Evolutionary conservation across 2,888 invertebrate species (phyloP).

Genomic region (Macaria liturata): DNA sequence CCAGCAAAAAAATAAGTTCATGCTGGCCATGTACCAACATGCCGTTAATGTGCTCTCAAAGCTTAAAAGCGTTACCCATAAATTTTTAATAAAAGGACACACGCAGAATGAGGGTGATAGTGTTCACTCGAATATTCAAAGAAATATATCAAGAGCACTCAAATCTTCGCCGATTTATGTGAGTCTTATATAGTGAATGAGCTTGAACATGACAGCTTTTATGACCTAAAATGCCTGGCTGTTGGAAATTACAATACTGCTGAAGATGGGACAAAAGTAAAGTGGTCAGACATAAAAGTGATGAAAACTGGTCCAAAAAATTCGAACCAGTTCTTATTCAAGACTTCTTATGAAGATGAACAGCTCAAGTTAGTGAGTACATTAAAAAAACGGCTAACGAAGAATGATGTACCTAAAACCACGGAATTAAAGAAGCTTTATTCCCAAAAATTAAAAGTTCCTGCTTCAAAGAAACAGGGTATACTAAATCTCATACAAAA

Average conservation of each 20-base stretch:
- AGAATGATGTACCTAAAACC: neutral
- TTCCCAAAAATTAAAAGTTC: neutral
- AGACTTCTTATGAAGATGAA: slow-evolving; percentile 12
- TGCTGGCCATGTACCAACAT: slow-evolving; percentile 15
- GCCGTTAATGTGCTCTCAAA: no score
- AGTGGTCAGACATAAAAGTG: slow-evolving; percentile 11
- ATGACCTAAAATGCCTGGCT: slow-evolving; percentile 19
- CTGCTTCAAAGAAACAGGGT: slow-evolving; percentile 1
- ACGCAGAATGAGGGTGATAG: slow-evolving; percentile 33
- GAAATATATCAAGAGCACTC: no score
- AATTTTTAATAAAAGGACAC: slow-evolving; percentile 41
- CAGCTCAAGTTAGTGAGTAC: neutral
- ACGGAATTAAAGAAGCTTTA: neutral
- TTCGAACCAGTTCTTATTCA: slow-evolving; percentile 9
- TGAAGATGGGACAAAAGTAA: slow-evolving; percentile 5
- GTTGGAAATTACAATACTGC: slow-evolving; percentile 6
- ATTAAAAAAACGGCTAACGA: neutral
- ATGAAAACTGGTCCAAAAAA: slow-evolving; percentile 10
- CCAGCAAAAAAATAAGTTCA: slow-evolving; percentile 27
- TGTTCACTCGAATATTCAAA: no score
- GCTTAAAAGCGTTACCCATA: slow-evolving; percentile 9
- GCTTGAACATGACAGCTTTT: slow-evolving; percentile 20
- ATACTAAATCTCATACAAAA: neutral
- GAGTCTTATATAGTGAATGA: slow-evolving; percentile 7
- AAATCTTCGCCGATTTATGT: slow-evolving; percentile 18